Evolutionary conservation across 2,797 vertebrate species (phyloP), one percentile per base, ranked within the genome.

Genomic region (Sebastes oblongus): DNA sequence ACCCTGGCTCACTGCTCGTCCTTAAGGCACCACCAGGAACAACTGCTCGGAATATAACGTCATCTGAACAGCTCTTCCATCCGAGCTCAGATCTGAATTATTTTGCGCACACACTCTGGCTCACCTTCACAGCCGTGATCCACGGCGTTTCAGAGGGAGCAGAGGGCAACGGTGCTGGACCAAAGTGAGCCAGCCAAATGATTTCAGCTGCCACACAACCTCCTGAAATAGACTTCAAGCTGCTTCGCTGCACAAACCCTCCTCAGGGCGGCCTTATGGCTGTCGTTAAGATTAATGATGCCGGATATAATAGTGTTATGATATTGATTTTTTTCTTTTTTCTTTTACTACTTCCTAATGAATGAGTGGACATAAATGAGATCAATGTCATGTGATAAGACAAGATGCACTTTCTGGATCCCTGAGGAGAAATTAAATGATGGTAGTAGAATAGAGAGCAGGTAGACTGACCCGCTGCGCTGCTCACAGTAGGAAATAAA

Each of bases 211-310:
- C 82, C 55, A 67, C 60, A 54, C 78, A 42, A 27, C 29, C 71
- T 82, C 80, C 81, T 77, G 71, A 83, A 89, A 61, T 73, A 78
- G 78, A 85, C 78, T 69, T 65, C 42, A 64, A 77, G 76, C 83
- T 71, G 77, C 82, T 64, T 5, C 13, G 55, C 78, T 70, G 73
- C 85, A 68, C 73, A 50, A 10, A 4, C 50, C 36, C 79, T 81
- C 72, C 77, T 78, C 69, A 2, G 78, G 76, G 74, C 52, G 8
- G 50, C 77, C 66, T 83, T 2, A 66, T 66, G 72, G 77, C 78
- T 20, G 66, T 32, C 74, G n/a, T 70, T 69, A 50, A 66, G 86
- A 77, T 83, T 85, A 66, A 83, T 54, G 84, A 66, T 0, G 60
- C 13, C 0, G 16, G 55, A 32, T 66, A 14, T 84, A 84, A 84